Percentiles rank a stretch among this genome's conserved stretches.
Conservation (phyloP, 1,140 invertebrate genomes). For the Zaprionus ornatus region DNA sequence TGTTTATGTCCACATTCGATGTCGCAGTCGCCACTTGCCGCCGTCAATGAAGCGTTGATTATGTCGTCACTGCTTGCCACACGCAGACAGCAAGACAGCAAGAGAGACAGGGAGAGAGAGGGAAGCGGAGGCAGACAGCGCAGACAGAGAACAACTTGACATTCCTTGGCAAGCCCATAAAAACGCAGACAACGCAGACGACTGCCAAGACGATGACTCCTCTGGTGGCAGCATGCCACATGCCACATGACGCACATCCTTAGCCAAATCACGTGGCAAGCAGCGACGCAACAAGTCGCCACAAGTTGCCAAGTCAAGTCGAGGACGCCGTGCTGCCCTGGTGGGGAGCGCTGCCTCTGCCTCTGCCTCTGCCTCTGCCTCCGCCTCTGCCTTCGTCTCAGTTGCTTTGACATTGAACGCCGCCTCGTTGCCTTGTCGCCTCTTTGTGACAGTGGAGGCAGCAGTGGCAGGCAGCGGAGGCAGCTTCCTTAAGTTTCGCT, state of each 20-base stretch:
- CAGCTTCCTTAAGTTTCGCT: background rate
- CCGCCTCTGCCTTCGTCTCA: background rate
- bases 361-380: conserved; percentile 6
- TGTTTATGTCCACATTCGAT: conserved; percentile 50
- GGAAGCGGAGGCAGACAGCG: background rate
- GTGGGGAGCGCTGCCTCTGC: background rate
- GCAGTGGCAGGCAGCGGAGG: background rate
- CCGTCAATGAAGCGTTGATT: conserved; percentile 74
- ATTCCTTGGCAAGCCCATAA: conserved; percentile 43
- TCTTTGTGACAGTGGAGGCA: background rate
- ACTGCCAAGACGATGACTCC: background rate
- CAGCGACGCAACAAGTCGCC: conserved; percentile 23
- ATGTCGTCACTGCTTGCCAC: conserved; percentile 61
- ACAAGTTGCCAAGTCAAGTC: conserved; percentile 37
- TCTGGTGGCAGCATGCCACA: conserved; percentile 6
- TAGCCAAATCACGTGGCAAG: conserved; percentile 15
- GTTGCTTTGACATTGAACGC: conserved; percentile 1
- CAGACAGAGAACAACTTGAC: conserved; percentile 13
- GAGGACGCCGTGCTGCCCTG: conserved; percentile 4
- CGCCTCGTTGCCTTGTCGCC: background rate
- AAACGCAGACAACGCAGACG: conserved; percentile 30
- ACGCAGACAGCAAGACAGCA: background rate
- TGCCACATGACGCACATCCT: conserved; percentile 19
- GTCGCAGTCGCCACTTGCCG: background rate
- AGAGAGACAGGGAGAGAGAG: background rate